Conservation (phyloP, 2,797 vertebrate genomes). For the Protonibea diacanthus region DNA sequence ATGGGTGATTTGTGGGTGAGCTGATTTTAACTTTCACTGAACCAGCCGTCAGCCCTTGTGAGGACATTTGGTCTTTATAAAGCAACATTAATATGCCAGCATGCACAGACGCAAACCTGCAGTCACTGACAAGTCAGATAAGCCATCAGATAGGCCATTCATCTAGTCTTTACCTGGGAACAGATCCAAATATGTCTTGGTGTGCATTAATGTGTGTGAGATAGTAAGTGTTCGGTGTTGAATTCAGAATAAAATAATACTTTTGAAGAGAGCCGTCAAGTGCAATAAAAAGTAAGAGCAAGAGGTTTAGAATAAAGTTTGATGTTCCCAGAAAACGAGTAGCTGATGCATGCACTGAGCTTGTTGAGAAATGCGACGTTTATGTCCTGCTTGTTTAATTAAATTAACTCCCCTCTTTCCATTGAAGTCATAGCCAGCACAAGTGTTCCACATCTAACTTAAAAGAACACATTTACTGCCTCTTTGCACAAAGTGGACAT, state of each 20-base stretch:
- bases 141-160: neutral
- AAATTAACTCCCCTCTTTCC: constrained; percentile 4
- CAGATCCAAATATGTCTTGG: neutral
- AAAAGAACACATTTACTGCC: constrained; percentile 24
- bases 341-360: neutral
- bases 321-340: neutral
- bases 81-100: neutral
- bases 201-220: neutral
- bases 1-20: neutral
- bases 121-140: neutral
- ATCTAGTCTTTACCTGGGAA: neutral
- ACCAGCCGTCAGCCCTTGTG: neutral
- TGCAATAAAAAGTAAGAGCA: neutral
- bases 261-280: neutral
- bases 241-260: neutral
- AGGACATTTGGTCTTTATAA: neutral
- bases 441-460: constrained; percentile 21
- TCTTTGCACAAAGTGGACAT: constrained; percentile 24
- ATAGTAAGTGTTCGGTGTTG: neutral
- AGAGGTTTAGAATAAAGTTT: neutral
- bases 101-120: neutral
- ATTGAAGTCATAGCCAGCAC: constrained; percentile 20
- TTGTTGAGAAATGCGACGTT: neutral
- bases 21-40: neutral
- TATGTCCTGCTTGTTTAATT: neutral